Base-by-base conservation (phyloP, 2,797 vertebrate species). In the Sphenodon punctatus region DNA sequence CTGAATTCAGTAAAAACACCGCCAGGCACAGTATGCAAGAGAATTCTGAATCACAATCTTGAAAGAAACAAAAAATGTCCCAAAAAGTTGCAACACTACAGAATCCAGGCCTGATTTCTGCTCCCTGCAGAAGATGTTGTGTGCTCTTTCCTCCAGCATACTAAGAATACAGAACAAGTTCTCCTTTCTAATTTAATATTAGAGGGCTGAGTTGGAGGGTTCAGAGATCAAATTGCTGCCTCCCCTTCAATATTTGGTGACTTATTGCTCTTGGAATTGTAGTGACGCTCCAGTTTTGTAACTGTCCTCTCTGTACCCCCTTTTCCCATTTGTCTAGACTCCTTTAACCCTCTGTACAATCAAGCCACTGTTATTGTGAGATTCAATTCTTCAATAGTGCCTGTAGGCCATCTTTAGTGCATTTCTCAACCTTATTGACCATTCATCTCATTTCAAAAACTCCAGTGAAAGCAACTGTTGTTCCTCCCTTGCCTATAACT, bases 401-500 rank as follows among this genome's bases (percentile, higher is more conserved):
- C 76, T 82, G 72, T 48, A 78, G 79, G 78, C 80, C 49, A 49
- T 79, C 73, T 70, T 91, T 92, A 92, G 85, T 91, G 79, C 20
- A 25, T 46, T 88, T 67, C 75, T 80, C 79, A 86, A 83, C 70
- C 77, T 70, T 0, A 0, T 12, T 74, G 82, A 88, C 87, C 86
- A 85, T 87, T 82, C 89, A 88, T 87, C 82, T 76, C 45, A 71
- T 89, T 90, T 90, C 85, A 85, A 86, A 87, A 81, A 82, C n/a
- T 84, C 68, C 75, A 51, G 82, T 64, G 70, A 82, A 73, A 63
- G 22, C 61, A 73, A 75, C 32, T 53, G 41, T 80, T 84, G 80
- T 88, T 91, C 74, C 39, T 45, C 4, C 58, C 73, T 68, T 80
- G 48, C 16, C 55, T 68, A 55, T 49, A 82, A 72, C 71, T 84